A percentile compares a stretch with the other conserved stretches of the same genome.
phyloP scores from a whole-genome alignment of 2,888 invertebrate genomes.

The Heteropelma amictum region DNA sequence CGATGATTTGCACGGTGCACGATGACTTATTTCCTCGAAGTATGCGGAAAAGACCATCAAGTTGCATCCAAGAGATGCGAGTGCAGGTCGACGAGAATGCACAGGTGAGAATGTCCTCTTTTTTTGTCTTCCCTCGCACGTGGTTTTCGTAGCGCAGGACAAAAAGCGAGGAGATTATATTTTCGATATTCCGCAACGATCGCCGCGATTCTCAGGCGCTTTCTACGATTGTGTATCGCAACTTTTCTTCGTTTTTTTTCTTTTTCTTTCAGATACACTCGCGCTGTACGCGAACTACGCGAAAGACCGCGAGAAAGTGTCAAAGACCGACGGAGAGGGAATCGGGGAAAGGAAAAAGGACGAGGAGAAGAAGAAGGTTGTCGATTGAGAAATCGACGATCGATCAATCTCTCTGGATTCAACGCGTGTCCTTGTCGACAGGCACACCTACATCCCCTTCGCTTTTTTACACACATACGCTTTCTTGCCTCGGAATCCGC shows the following conservation, averaged over 20 bases:
- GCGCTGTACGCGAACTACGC: constrained; percentile 6
- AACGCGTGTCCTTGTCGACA: constrained; percentile 50
- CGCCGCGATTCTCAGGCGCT: too few relatives aligned
- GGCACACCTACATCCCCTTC: constrained; percentile 27
- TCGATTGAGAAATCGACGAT: constrained; percentile 33
- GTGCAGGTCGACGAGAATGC: not conserved
- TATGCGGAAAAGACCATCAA: constrained; percentile 42
- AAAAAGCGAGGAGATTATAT: too few relatives aligned
- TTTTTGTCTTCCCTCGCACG: too few relatives aligned
- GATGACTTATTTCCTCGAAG: constrained; percentile 48
- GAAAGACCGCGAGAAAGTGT: constrained; percentile 5
- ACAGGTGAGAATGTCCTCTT: too few relatives aligned
- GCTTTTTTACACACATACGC: constrained; percentile 20
- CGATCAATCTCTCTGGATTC: constrained; percentile 38
- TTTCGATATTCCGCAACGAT: too few relatives aligned
- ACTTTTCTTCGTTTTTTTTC: too few relatives aligned
- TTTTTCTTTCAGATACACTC: too few relatives aligned
- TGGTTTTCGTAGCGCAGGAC: too few relatives aligned
- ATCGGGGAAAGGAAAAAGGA: not conserved
- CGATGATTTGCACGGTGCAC: constrained; percentile 45
- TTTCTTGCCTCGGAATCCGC: not conserved
- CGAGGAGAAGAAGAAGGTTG: constrained; percentile 8
- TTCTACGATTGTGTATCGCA: too few relatives aligned
- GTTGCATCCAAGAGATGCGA: constrained; percentile 6
- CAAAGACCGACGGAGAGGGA: constrained; percentile 1